Evolutionary conservation across 2,113 vertebrate species (phyloP).

Genomic region (Atherinomorus stipes): DNA sequence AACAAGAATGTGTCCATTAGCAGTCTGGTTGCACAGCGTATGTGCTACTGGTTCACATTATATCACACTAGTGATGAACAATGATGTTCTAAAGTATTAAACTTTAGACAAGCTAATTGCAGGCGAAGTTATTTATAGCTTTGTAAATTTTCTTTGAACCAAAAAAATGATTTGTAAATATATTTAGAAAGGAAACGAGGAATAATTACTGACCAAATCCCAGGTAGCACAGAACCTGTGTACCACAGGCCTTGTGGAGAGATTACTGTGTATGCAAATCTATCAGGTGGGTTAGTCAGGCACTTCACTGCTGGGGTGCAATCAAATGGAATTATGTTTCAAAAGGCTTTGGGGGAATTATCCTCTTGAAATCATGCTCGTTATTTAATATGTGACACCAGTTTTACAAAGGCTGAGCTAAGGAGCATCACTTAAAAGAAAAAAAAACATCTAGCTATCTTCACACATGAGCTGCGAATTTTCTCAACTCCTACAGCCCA

Average conservation of each 20-base stretch:
- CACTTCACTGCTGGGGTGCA: not conserved
- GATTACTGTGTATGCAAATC: slow-evolving; percentile 6
- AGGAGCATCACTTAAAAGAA: not conserved
- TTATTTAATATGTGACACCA: not conserved
- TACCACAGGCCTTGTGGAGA: not conserved
- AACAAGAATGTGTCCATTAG: no score
- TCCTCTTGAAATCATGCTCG: not conserved
- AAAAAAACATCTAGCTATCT: not conserved
- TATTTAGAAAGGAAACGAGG: no score
- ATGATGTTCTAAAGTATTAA: no score
- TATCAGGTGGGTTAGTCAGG: not conserved
- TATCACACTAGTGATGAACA: no score
- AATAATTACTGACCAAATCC: no score
- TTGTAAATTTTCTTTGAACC: no score
- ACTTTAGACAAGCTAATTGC: no score
- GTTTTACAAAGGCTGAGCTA: not conserved
- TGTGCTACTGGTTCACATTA: no score
- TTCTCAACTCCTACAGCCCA: slow-evolving; percentile 16
- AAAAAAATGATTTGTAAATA: no score
- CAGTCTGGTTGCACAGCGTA: no score
- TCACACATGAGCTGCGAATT: slow-evolving; percentile 33
- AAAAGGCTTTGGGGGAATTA: not conserved
- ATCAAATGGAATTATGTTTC: slow-evolving; percentile 14
- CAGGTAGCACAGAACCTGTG: no score
- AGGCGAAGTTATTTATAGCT: no score